Base-by-base conservation (phyloP, 2,888 invertebrate species). In the Drosophila nr. perissopoda region DNA sequence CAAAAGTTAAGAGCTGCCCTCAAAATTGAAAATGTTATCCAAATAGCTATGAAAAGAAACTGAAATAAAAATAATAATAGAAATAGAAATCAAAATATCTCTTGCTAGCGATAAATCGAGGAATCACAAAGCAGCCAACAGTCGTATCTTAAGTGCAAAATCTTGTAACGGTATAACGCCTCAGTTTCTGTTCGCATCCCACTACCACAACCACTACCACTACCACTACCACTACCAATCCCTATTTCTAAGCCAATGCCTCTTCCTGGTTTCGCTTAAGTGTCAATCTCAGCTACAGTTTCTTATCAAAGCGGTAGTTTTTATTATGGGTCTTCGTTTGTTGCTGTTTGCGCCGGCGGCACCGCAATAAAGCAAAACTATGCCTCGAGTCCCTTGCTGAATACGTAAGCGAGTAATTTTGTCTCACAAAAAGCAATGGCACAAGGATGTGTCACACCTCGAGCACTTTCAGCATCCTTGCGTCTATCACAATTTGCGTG, bases 281-380 rank as follows among this genome's bases (percentile, higher is more conserved):
- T 83, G 72, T 80, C 80, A 71, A 80, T 81, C 71, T 61, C 69
- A 64, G 69, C 61, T 64, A 64, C 64, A 74, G 74, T 70, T 75
- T 63, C 74, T 74, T 80, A 80, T 74, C 80, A 80, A 80, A 80
- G 83, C 74, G 54, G 31, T 42, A 56, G 71, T 64, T 71, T 70
- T 45, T 64, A 51, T 72, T 70, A 58, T 61, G 31, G 54, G 51
- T 58, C 61, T 48, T 62, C 45, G 62, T 66, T 45, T 73, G 65
- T 67, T 80, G 77, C 25, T 27, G 10, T 49, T 67, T 67, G 56
- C 56, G 69, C 69, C 64, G 42, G 31, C 59, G 76, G 80, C 78
- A 78, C 52, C 74, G 83, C 80, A 83, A 81, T 80, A 83, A 81
- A 75, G 75, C 80, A 72, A 81, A 81, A 83, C 80, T 83, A 80